Conservation (phyloP, 2,888 invertebrate species). For the Scaptodrosophila latifasciaeformis region DNA sequence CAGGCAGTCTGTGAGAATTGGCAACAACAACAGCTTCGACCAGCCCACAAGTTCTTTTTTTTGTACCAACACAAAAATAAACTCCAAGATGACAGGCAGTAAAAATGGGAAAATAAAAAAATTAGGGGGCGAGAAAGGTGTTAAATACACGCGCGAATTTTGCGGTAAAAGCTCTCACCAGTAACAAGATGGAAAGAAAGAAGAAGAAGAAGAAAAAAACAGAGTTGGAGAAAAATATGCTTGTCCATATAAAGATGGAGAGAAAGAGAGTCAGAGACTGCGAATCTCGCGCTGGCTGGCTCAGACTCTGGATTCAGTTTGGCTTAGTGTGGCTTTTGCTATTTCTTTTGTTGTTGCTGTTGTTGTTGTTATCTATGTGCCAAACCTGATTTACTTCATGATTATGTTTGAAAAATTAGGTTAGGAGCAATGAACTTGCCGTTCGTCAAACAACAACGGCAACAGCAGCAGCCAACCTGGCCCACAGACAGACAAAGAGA, state of each 20-base stretch:
- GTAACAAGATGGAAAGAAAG: conserved; percentile 15
- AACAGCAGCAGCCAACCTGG: conserved; percentile 21
- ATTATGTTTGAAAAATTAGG: conserved; percentile 73
- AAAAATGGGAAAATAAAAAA: conserved; percentile 16
- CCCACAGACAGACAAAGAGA: conserved; percentile 39
- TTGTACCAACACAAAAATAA: conserved; percentile 1
- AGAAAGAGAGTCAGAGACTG: conserved; percentile 5
- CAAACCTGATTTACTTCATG: conserved; percentile 67
- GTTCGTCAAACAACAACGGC: conserved; percentile 53
- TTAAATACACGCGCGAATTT: conserved; percentile 60
- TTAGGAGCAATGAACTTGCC: conserved; percentile 73
- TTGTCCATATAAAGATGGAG: conserved; percentile 1
- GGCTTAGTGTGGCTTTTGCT: conserved; percentile 1
- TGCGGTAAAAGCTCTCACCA: conserved; percentile 61
- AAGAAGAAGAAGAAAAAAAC: conserved; percentile 21
- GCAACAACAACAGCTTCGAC: conserved; percentile 8
- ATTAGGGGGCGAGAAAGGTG: conserved; percentile 51
- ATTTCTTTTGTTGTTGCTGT: conserved; percentile 19
- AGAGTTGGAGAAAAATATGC: neutral
- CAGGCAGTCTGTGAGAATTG: conserved; percentile 32
- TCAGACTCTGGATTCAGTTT: conserved; percentile 35
- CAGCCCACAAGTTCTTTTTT: conserved; percentile 6
- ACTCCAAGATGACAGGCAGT: neutral
- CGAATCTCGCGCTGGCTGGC: conserved; percentile 17
- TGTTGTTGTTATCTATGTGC: conserved; percentile 60